phyloP scores from a whole-genome alignment of 2,797 vertebrate genomes.

The Artibeus lituratus region DNA sequence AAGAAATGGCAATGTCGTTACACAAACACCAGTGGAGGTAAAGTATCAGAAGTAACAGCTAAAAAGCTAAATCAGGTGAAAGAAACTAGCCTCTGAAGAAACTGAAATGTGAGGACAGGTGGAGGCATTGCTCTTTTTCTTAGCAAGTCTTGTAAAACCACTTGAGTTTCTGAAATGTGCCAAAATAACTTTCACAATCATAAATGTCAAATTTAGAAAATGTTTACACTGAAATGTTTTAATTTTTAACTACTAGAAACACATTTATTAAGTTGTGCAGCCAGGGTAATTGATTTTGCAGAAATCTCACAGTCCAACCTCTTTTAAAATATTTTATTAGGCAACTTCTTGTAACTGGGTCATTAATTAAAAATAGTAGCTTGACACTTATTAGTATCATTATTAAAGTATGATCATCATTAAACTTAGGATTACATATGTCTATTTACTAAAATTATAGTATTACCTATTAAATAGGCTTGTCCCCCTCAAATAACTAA shows the following conservation, averaged over 20 bases:
- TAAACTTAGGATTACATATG: neutral
- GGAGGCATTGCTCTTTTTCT: neutral
- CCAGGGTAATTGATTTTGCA: neutral
- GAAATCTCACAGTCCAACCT: neutral
- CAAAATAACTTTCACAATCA: neutral
- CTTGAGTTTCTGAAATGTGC: neutral
- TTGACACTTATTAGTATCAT: neutral
- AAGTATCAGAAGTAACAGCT: neutral
- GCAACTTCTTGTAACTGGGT: neutral
- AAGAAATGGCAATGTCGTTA: neutral
- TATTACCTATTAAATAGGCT: neutral
- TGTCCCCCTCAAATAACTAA: neutral
- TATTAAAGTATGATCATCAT: neutral
- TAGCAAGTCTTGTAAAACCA: neutral
- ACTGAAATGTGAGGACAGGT: neutral
- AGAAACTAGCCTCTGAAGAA: neutral
- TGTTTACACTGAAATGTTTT: neutral
- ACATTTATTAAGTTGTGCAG: neutral
- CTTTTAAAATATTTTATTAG: neutral
- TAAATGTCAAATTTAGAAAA: conserved; percentile 21
- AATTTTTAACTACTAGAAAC: conserved; percentile 8
- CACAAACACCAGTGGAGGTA: neutral
- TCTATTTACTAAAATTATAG: neutral
- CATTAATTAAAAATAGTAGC: neutral
- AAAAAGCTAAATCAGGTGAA: neutral